Evolutionary conservation across 2,888 invertebrate species (phyloP).

Genomic region (Nomada goodeniana): DNA sequence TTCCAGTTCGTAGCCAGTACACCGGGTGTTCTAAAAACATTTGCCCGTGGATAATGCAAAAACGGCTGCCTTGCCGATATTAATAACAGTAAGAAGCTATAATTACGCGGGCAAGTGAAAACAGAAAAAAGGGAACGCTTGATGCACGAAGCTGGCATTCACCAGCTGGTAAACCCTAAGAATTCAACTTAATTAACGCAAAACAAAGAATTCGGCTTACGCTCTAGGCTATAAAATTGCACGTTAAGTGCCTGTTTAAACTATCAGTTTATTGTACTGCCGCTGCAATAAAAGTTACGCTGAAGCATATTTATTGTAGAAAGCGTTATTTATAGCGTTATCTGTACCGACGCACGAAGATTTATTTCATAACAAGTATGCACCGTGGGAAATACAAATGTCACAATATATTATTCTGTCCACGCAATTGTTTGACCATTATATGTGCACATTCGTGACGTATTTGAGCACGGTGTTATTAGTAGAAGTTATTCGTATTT

Average conservation of each 20-base stretch:
- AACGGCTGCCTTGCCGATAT: constrained; percentile 8
- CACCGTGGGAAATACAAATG: too few species aligned
- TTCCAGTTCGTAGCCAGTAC: constrained; percentile 72
- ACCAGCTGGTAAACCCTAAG: not conserved
- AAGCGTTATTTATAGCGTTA: too few species aligned
- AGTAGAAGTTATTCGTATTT: too few species aligned
- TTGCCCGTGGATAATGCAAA: constrained; percentile 36
- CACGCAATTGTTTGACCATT: too few species aligned
- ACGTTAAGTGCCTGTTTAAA: not conserved
- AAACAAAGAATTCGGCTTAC: not conserved
- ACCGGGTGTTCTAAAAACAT: constrained; percentile 76
- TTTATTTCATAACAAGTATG: too few species aligned
- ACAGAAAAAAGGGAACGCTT: not conserved
- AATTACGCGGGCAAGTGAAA: constrained; percentile 14
- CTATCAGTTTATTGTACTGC: not conserved
- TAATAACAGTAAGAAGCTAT: constrained; percentile 6
- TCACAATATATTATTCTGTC: too few species aligned
- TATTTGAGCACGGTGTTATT: too few species aligned
- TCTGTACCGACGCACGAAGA: too few species aligned
- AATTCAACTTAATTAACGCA: not conserved
- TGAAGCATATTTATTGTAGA: not conserved
- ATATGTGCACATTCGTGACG: too few species aligned
- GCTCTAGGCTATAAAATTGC: not conserved
- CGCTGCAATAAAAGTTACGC: not conserved
- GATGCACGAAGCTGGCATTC: not conserved